These are phyloP conservation scores for Chrosomus eos DNA, from an alignment of 2,797 vertebrate species.

Conservation along the genomic window DNA sequence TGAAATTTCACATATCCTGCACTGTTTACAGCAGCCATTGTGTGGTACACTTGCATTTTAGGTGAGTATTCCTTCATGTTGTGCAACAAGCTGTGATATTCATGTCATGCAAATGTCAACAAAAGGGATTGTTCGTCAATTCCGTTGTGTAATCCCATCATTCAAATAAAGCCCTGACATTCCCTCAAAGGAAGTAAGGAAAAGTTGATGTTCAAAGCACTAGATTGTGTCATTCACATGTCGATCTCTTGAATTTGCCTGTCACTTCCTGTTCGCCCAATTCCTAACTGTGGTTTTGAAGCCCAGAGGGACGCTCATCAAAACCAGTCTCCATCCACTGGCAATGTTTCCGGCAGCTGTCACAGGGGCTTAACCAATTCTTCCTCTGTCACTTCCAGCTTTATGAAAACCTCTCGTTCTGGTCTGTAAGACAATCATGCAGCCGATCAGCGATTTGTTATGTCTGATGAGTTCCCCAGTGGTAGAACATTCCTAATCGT, in stretches of 20 bases:
- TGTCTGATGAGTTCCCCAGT: conserved; percentile 48
- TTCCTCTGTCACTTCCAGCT: conserved; percentile 43
- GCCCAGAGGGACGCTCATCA: conserved; percentile 36
- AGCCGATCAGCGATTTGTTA: conserved; percentile 50
- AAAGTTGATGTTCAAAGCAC: conserved; percentile 13
- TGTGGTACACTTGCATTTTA: conserved; percentile 38
- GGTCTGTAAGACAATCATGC: conserved; percentile 57
- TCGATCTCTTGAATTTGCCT: conserved; percentile 12
- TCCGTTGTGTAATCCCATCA: neutral
- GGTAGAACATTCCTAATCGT: conserved; percentile 27
- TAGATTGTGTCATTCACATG: conserved; percentile 3
- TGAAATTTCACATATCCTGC: conserved; percentile 15
- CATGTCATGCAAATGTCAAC: conserved; percentile 33
- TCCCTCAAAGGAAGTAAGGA: conserved; percentile 7
- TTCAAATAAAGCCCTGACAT: conserved; percentile 12
- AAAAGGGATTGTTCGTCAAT: conserved; percentile 28
- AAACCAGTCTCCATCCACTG: conserved; percentile 40
- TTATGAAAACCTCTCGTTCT: conserved; percentile 52
- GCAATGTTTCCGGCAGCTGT: conserved; percentile 45
- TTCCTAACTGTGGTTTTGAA: conserved; percentile 29
- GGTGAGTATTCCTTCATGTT: neutral
- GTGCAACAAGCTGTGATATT: conserved; percentile 29
- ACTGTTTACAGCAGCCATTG: conserved; percentile 34
- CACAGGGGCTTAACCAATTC: conserved; percentile 41
- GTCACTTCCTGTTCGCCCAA: conserved; percentile 28